These are phyloP conservation scores for Neomonachus schauinslandi DNA, from an alignment of 2,113 vertebrate species.

Conservation along the genomic window DNA sequence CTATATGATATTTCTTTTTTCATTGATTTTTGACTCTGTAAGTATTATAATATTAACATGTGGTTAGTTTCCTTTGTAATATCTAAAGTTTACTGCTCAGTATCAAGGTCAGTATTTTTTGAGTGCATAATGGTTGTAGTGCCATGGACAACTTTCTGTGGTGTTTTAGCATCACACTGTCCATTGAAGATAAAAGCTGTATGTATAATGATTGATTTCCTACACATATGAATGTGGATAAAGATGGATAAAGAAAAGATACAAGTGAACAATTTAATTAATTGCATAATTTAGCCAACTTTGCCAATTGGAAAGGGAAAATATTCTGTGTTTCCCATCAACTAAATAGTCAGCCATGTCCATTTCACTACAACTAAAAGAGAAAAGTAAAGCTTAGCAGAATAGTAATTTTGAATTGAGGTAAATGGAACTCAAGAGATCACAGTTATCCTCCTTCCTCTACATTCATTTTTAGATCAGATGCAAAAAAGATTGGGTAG, in stretches of 20 bases:
- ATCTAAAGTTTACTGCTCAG: neutral
- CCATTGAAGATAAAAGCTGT: neutral
- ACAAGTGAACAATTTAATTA: neutral
- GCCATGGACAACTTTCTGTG: neutral
- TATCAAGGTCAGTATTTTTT: conserved; percentile 9
- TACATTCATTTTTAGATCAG: neutral
- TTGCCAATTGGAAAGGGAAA: neutral
- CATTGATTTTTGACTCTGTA: neutral
- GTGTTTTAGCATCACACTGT: neutral
- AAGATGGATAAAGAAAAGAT: conserved; percentile 28
- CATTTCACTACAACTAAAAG: neutral
- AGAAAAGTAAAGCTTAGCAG: neutral
- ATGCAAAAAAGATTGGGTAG: neutral
- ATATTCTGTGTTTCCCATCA: neutral
- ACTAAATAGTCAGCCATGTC: neutral
- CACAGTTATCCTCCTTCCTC: neutral
- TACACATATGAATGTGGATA: neutral
- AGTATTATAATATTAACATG: neutral
- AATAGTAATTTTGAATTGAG: neutral
- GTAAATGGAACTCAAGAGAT: neutral
- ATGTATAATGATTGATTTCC: neutral
- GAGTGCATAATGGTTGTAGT: neutral
- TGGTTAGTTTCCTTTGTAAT: conserved; percentile 36
- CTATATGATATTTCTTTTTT: neutral
- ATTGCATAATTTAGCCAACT: neutral